Conservation (phyloP, 2,113 vertebrate species). For the Calidris pugnax region DNA sequence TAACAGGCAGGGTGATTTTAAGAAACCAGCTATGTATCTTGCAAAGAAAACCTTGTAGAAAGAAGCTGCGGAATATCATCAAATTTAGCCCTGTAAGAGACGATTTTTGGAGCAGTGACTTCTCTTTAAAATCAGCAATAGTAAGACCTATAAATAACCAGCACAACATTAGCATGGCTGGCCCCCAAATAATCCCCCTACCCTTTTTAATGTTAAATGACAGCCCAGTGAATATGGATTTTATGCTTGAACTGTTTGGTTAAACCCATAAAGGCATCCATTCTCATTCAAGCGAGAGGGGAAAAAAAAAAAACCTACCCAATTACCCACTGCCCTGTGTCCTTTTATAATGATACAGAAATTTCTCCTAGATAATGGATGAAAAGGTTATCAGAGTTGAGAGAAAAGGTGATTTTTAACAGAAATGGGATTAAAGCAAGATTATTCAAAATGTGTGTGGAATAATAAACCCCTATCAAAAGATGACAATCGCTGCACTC, state of each 20-base stretch:
- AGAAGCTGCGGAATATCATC: background rate
- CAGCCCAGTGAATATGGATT: constrained; percentile 68
- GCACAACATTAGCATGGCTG: constrained; percentile 31
- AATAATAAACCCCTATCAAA: constrained; percentile 49
- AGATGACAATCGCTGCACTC: background rate
- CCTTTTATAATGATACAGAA: constrained; percentile 70
- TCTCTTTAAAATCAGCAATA: constrained; percentile 38
- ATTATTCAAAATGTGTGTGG: constrained; percentile 46
- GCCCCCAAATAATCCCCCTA: constrained; percentile 49
- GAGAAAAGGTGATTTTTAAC: constrained; percentile 67
- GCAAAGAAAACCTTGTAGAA: background rate
- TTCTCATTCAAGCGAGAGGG: constrained; percentile 56
- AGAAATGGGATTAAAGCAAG: constrained; percentile 66
- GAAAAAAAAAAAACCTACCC: constrained; percentile 36
- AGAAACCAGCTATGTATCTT: background rate
- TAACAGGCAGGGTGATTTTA: background rate
- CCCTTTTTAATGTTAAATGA: constrained; percentile 65
- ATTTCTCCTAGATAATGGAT: constrained; percentile 69
- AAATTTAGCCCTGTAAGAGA: background rate
- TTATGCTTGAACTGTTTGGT: constrained; percentile 71
- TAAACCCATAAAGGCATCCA: constrained; percentile 65
- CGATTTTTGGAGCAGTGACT: background rate
- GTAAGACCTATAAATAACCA: constrained; percentile 52
- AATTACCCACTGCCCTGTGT: constrained; percentile 72
- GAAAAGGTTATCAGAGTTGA: constrained; percentile 68